Base-by-base conservation (phyloP, 2,797 vertebrate genomes). In the Glyptemys insculpta region DNA sequence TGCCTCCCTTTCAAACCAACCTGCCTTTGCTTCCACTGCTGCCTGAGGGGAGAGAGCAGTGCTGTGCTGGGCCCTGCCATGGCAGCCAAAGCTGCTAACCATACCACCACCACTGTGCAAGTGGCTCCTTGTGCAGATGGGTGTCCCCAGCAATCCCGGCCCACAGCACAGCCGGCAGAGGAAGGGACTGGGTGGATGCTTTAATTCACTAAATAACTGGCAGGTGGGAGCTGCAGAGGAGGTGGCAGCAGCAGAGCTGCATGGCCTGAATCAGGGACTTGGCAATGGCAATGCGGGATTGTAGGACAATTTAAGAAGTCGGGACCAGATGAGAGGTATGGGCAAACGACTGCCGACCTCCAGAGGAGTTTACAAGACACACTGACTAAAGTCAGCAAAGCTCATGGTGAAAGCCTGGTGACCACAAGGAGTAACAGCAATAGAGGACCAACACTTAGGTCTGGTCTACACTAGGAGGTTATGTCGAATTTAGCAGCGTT, bases 1-100 rank as follows among this genome's bases (percentile, higher is more conserved):
- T 72, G 80, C 56, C 80, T 54, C 49, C 59, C 50, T 79, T 92
- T 92, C 90, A 92, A 92, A 92, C 41, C 74, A 84, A 81, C 74
- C 85, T 81, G 85, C 81, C 74, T 72, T 86, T 72, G 9, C 81
- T 37, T 29, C 21, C 88, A 95, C 79, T 59, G 87, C 83, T 88
- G 49, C 34, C 59, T 52, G 85, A 54, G 54, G 65, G 29, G 34
- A 62, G n/a, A 78, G 79, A 12, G 2, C 3, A 25, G 12, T n/a
- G 83, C 34, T 49, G 49, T 18, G 57, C 8, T 10, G 41, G 59
- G 34, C 49, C 18, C 56, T 47, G 74, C 59, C 88, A 72, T 8
- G 21, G 65, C 78, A 56, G 83, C 57, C 29, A 59, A 31, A 59
- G 29, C 57, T 12, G 12, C 27, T 57, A 56, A 49, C 80, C 14